phyloP scores from a whole-genome alignment of 2,888 invertebrate genomes.

The Netelia melanura region DNA sequence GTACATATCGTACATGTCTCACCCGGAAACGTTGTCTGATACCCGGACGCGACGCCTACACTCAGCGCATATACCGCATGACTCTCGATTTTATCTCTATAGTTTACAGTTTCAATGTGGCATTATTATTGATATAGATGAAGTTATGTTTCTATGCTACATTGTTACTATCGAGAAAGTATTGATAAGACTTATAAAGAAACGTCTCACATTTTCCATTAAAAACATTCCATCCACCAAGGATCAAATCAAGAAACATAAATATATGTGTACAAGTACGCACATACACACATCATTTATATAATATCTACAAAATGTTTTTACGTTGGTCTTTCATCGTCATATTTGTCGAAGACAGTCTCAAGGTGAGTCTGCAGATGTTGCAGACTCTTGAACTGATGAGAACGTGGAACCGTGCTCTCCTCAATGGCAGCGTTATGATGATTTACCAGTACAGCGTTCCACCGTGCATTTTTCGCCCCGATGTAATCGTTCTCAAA shows the following conservation, averaged over 20 bases:
- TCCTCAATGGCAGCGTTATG: slow-evolving; percentile 65
- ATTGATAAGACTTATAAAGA: background rate
- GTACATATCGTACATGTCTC: slow-evolving; percentile 74
- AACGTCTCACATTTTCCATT: too few species aligned
- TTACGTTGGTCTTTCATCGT: background rate
- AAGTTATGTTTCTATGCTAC: background rate
- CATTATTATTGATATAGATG: slow-evolving; percentile 28
- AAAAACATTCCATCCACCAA: too few species aligned
- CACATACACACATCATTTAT: background rate
- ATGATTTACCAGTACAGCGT: slow-evolving; percentile 86
- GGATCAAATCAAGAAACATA: background rate
- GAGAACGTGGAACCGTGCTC: slow-evolving; percentile 38
- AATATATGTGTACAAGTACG: background rate
- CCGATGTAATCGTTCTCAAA: slow-evolving; percentile 91
- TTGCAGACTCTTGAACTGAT: slow-evolving; percentile 74
- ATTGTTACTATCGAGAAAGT: background rate
- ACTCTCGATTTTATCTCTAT: slow-evolving; percentile 41
- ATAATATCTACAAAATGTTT: background rate
- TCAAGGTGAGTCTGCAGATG: slow-evolving; percentile 77
- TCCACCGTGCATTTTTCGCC: slow-evolving; percentile 91
- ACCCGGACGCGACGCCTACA: slow-evolving; percentile 74
- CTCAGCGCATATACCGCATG: slow-evolving; percentile 53
- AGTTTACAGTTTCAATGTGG: slow-evolving; percentile 5
- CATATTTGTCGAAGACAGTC: slow-evolving; percentile 40
- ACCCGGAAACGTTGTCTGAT: slow-evolving; percentile 79